Evolutionary conservation across 1,140 invertebrate species (phyloP), one percentile per base, ranked within the genome.

Genomic region (Orussus abietinus): DNA sequence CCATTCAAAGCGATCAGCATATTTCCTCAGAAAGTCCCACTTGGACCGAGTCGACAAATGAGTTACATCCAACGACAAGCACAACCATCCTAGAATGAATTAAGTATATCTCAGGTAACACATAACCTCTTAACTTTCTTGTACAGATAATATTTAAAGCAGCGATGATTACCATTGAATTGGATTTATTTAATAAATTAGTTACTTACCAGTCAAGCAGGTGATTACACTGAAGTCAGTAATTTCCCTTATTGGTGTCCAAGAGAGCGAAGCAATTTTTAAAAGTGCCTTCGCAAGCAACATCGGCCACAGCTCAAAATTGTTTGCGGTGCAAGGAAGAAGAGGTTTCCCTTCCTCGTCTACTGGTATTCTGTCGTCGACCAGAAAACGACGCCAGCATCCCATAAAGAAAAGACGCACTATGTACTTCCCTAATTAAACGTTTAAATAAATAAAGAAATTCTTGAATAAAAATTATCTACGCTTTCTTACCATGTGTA

Each of bases 281-380:
- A 59, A 26, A 20, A 62, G 6, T 9, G 52, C 61, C 38, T 64
- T 64, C 2, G 59, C 41, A 3, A 64, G 47, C 26, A 64, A 28
- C 39, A 64, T 49, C 0, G 61, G 60, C 61, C 61, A 64, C 7
- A 64, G 30, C 20, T 64, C 61, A 3, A 37, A 44, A 19, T 30
- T 11, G 15, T 60, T 55, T 1, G 12, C 21, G 5, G 57, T 58
- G 0, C 52, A 29, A 3, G 59, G 61, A 34, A 64, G 38, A 18
- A 64, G 39, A 10, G 47, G 46, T 3, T 33, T 31, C 4, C 49
- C 48, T 3, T 48, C 33, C 5, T 40, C n/a, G 11, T 59, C 50
- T 4, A 61, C 38, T 5, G 61, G 61, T 31, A 64, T 51, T 9
- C 18, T 43, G 26, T 64, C 60, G 14, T 64, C 60, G 3, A 63